phyloP scores from a whole-genome alignment of 2,888 invertebrate genomes.

The Trachelus stipa region DNA sequence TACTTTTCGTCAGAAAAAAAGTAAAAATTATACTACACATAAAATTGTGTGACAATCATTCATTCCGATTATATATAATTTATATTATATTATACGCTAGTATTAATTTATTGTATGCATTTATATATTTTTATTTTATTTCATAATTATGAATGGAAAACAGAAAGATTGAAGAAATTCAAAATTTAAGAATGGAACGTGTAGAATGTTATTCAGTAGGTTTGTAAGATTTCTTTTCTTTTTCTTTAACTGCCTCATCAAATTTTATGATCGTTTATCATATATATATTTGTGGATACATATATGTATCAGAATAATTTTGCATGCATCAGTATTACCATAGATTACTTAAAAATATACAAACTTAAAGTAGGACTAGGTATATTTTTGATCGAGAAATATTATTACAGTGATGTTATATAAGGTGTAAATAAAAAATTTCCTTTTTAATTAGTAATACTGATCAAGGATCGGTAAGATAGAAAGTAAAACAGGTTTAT shows the following conservation, averaged over 20 bases:
- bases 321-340: not conserved
- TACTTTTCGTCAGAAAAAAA: too few relatives aligned
- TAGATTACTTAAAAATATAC: not conserved
- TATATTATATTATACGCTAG: too few relatives aligned
- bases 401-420: not conserved
- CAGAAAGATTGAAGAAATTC: not conserved
- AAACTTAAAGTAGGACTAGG: not conserved
- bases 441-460: not conserved
- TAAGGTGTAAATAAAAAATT: not conserved
- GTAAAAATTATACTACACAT: too few relatives aligned
- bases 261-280: not conserved
- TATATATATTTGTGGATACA: not conserved
- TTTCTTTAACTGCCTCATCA: too few relatives aligned
- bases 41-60: too few relatives aligned
- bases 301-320: not conserved
- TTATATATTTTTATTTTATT: too few relatives aligned
- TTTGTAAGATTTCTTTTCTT: too few relatives aligned
- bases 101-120: too few relatives aligned
- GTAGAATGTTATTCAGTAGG: too few relatives aligned
- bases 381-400: not conserved
- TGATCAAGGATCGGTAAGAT: not conserved
- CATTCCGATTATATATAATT: too few relatives aligned
- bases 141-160: not conserved
- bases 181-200: not conserved
- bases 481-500: not conserved